A percentile compares a stretch with the other conserved stretches of the same genome.
These are phyloP conservation scores for Epinotia brunnichana DNA, from an alignment of 2,888 invertebrate genomes.

Conservation along the genomic window DNA sequence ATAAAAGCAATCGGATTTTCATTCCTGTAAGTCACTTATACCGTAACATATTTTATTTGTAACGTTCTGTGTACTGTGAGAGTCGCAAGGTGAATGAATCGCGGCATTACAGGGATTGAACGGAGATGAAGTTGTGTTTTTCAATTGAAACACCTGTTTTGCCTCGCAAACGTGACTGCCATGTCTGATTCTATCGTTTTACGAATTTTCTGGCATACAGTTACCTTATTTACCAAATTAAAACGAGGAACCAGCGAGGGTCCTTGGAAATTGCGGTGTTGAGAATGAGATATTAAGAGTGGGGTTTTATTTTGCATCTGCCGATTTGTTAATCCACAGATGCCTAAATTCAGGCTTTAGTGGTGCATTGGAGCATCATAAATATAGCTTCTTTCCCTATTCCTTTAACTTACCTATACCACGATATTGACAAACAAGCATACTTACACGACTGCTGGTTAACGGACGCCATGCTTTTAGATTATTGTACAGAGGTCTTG, in stretches of 20 bases:
- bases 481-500: too few species aligned
- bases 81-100: constrained; percentile 65
- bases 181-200: constrained; percentile 34
- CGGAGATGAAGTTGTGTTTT: constrained; percentile 42
- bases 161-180: constrained; percentile 28
- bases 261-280: constrained; percentile 5
- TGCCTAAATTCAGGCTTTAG: background rate
- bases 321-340: too few species aligned
- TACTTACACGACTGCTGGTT: background rate
- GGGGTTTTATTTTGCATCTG: background rate
- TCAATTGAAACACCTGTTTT: constrained; percentile 42
- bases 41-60: constrained; percentile 63
- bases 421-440: background rate
- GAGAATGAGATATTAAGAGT: background rate
- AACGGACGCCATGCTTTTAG: background rate
- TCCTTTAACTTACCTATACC: too few species aligned
- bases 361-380: background rate
- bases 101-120: constrained; percentile 51
- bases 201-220: constrained; percentile 22
- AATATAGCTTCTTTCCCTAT: background rate
- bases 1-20: constrained; percentile 70
- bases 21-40: constrained; percentile 67
- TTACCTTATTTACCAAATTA: constrained; percentile 26
- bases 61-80: constrained; percentile 50
- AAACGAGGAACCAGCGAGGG: background rate